Conservation (phyloP, 2,113 vertebrate species). For the Setophaga coronata region DNA sequence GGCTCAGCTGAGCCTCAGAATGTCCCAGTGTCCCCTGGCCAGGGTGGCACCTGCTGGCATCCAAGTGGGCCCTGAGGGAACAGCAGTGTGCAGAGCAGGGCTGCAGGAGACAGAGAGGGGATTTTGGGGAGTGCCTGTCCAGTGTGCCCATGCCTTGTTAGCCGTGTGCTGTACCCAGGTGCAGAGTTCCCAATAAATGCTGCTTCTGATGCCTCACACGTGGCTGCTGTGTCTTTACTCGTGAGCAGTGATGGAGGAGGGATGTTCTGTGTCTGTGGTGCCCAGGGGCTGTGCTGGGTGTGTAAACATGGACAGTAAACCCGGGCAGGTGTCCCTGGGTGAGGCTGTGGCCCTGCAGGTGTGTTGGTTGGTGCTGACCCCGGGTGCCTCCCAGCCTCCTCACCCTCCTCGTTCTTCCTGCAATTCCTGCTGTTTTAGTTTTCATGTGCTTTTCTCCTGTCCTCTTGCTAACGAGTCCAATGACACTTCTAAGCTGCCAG, state of each 20-base stretch:
- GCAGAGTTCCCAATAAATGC: slow-evolving; percentile 73
- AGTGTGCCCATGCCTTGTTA: not conserved
- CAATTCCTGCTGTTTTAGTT: slow-evolving; percentile 67
- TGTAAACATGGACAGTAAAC: fast-evolving
- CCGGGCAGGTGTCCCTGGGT: not conserved
- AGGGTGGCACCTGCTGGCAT: not conserved
- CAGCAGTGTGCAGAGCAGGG: not conserved
- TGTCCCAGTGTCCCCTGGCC: no score
- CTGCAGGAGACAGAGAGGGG: slow-evolving; percentile 5
- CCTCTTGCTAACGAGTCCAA: slow-evolving; percentile 78
- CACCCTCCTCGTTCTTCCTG: not conserved
- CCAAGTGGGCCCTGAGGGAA: not conserved
- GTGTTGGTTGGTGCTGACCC: not conserved
- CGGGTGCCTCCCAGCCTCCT: not conserved
- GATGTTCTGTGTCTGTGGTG: fast-evolving
- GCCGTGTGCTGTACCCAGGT: slow-evolving; percentile 50
- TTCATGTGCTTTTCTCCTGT: slow-evolving; percentile 76
- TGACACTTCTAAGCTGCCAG: slow-evolving; percentile 76
- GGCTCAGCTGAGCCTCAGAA: not conserved
- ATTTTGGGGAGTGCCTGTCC: slow-evolving; percentile 29
- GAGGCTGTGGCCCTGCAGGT: not conserved
- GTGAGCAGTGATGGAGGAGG: not conserved
- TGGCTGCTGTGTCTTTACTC: slow-evolving; percentile 59
- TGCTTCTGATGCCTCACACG: slow-evolving; percentile 38
- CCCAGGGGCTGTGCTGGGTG: not conserved